phyloP scores from a whole-genome alignment of 2,888 invertebrate genomes.

The Thumatha senex region DNA sequence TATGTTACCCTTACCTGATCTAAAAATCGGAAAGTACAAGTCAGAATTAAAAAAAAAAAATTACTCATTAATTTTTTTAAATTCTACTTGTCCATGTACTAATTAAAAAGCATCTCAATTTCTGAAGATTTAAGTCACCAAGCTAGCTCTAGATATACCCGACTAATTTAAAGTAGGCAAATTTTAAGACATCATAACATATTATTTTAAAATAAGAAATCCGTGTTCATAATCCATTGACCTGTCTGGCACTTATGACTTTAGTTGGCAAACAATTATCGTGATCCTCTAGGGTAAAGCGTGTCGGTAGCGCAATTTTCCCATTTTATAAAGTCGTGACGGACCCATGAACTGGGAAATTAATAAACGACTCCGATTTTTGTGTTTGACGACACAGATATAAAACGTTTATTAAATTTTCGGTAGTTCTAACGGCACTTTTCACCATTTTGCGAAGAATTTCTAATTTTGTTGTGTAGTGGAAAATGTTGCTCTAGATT shows the following conservation, averaged over 20 bases:
- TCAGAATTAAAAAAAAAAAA: too few species aligned
- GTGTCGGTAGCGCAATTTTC: conserved; percentile 32
- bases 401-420: conserved; percentile 17
- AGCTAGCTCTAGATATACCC: too few species aligned
- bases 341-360: conserved; percentile 32
- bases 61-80: too few species aligned
- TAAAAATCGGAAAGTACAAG: too few species aligned
- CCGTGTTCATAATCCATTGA: not conserved
- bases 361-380: conserved; percentile 31
- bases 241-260: conserved; percentile 2
- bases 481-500: not conserved
- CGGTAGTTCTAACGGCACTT: conserved; percentile 7
- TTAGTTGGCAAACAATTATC: conserved; percentile 20
- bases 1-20: too few species aligned
- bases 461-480: not conserved
- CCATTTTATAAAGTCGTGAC: conserved; percentile 33
- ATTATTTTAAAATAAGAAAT: too few species aligned
- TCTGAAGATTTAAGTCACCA: too few species aligned
- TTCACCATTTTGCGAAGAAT: too few species aligned
- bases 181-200: too few species aligned
- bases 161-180: too few species aligned
- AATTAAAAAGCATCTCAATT: too few species aligned
- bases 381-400: conserved; percentile 30
- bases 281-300: conserved; percentile 26
- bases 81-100: too few species aligned